A percentile compares a stretch with the other conserved stretches of the same genome.
Conservation (phyloP, 2,888 invertebrate species). For the Hyppa rectilinea region DNA sequence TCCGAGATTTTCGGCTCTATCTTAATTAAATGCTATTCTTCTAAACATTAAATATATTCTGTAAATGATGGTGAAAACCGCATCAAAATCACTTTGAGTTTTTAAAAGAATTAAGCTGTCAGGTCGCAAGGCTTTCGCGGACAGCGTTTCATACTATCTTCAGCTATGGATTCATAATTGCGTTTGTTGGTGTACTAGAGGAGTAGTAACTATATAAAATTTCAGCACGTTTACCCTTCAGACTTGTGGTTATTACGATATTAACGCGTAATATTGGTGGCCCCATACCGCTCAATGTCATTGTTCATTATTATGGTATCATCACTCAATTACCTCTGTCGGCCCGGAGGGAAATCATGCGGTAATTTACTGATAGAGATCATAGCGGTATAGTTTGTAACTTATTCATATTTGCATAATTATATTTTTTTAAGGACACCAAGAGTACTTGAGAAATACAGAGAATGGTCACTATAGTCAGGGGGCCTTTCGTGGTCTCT, state of each 20-base stretch:
- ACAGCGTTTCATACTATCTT: too few relatives aligned
- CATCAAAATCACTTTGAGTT: too few relatives aligned
- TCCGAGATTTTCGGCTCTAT: too few relatives aligned
- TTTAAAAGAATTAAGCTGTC: too few relatives aligned
- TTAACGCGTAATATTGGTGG: neutral
- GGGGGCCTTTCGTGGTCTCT: neutral
- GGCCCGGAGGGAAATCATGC: constrained; percentile 46
- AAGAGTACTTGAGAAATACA: neutral
- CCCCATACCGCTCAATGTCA: constrained; percentile 4
- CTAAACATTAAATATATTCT: too few relatives aligned
- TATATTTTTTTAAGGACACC: neutral
- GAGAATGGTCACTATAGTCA: neutral
- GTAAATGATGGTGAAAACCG: too few relatives aligned
- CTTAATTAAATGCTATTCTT: too few relatives aligned
- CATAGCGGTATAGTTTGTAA: constrained; percentile 21
- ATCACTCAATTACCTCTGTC: constrained; percentile 21
- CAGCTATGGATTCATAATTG: too few relatives aligned
- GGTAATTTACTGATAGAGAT: constrained; percentile 27
- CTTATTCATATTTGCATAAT: neutral
- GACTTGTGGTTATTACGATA: neutral
- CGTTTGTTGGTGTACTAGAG: too few relatives aligned
- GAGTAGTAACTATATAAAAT: too few relatives aligned
- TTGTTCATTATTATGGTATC: constrained; percentile 33
- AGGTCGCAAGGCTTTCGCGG: too few relatives aligned
- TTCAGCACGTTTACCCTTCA: neutral